phyloP scores from a whole-genome alignment of 2,888 invertebrate genomes.

The Tholera decimalis region DNA sequence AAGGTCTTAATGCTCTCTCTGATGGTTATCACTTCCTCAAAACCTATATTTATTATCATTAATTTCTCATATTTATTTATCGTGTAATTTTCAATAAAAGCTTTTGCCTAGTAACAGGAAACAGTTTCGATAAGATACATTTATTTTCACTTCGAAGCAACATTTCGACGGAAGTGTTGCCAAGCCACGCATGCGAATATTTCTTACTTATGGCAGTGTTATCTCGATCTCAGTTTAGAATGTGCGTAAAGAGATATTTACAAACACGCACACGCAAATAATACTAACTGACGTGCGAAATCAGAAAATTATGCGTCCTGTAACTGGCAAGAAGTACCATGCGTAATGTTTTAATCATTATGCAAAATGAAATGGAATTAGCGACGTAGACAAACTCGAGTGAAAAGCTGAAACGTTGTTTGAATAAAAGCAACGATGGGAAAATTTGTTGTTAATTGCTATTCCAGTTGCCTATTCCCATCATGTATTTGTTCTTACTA shows the following conservation, averaged over 20 bases:
- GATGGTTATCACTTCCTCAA: background rate
- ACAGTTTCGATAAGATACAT: conserved; percentile 41
- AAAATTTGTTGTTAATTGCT: conserved; percentile 52
- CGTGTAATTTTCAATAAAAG: conserved; percentile 15
- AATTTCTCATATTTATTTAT: conserved; percentile 2
- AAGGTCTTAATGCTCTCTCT: background rate
- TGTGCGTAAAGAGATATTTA: conserved; percentile 54
- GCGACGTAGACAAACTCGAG: conserved; percentile 40
- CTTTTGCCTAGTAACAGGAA: conserved; percentile 50
- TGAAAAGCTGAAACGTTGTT: conserved; percentile 47
- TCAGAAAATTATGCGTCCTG: conserved; percentile 43
- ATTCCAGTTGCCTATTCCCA: conserved; percentile 32
- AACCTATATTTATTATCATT: background rate
- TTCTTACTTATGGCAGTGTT: conserved; percentile 34
- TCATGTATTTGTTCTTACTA: conserved; percentile 36
- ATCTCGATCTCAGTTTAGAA: conserved; percentile 50
- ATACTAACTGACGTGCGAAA: conserved; percentile 40
- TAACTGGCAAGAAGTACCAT: conserved; percentile 41
- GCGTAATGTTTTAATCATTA: conserved; percentile 59
- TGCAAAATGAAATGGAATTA: conserved; percentile 54
- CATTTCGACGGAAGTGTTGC: conserved; percentile 41
- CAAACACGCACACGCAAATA: conserved; percentile 24
- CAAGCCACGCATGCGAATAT: conserved; percentile 49
- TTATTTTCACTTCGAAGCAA: conserved; percentile 30
- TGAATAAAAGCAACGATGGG: conserved; percentile 36